Conservation (phyloP, 2,113 vertebrate species). For the Spizaetus ornatus region DNA sequence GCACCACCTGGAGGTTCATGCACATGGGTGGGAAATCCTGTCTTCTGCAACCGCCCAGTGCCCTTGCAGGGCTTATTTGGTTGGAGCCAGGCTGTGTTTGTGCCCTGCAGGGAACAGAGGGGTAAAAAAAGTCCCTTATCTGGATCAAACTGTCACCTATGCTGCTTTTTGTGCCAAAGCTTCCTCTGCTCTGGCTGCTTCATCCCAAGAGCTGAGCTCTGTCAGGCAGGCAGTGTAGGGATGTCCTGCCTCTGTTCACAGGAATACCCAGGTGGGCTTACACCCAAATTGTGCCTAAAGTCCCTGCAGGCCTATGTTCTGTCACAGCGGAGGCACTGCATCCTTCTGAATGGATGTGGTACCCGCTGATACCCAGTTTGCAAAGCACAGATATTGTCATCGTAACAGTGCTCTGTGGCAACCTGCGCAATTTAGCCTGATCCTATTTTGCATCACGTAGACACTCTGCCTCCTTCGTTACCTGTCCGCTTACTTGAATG, state of each 20-base stretch:
- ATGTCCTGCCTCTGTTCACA: background rate
- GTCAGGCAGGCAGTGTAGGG: background rate
- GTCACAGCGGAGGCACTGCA: fast-evolving
- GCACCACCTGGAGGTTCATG: background rate
- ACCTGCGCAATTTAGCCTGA: background rate
- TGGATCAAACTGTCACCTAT: background rate
- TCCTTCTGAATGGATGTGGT: background rate
- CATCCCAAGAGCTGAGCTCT: background rate
- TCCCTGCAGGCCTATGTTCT: background rate
- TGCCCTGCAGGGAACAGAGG: background rate
- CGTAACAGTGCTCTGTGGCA: background rate
- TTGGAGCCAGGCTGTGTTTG: background rate
- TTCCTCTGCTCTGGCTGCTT: background rate
- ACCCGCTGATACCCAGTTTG: background rate
- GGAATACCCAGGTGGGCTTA: background rate
- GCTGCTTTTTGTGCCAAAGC: background rate
- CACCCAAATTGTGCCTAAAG: background rate
- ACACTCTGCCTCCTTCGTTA: background rate
- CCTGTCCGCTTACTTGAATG: background rate
- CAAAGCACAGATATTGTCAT: fast-evolving
- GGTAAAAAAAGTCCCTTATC: background rate
- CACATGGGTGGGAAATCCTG: background rate
- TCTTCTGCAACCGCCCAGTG: background rate
- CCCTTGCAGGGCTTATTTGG: background rate
- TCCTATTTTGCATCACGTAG: background rate